Base-by-base conservation (phyloP, 2,888 invertebrate genomes). In the Dexiosoma caninum region DNA sequence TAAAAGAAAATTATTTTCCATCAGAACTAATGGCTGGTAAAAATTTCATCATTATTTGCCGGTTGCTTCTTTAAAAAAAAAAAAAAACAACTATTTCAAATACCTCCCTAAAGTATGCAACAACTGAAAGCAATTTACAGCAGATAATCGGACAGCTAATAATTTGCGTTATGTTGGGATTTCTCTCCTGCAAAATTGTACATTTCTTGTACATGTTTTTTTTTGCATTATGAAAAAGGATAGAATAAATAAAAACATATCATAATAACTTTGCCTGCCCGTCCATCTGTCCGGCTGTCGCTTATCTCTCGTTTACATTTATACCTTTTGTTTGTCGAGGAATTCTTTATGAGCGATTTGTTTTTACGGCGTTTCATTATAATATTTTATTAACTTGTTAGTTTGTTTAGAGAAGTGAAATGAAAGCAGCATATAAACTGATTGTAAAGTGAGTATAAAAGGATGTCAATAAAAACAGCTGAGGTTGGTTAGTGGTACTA, bases 111-210 rank as follows among this genome's bases (percentile, higher is more conserved):
- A 62, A 62, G 53, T 62, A 69, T 69, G 62, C 55, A 60, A 14
- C 46, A 64, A 10, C 12, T 55, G 55, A 42, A 53, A 44, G 27
- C 51, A 35, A 57, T 49, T 55, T 55, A 21, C 40, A 27, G 7
- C n/a, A 67, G 10, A 49, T 55, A 62, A 62, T 55, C 69, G 62
- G 62, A 32, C 55, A 77, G 46, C 40, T 62, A 70, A 70, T 49
- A 37, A 55, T 62, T 35, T 46, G 46, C 30, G 46, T 55, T 51
- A 44, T 44, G 35, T 44, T 10, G 23, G 6, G 6, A 7, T 9
- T 16, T 49, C 44, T 35, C 7, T 14, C 53, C 14, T 60, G 4
- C 2, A 14, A 37, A 59, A 59, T 12, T 37, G 37, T 37, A 4
- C 12, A 37, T 9, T 37, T 37, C 10, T 37, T 37, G n/a, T n/a